A percentile compares a stretch with the other conserved stretches of the same genome.
These are phyloP conservation scores for Gnathonemus echidnorhynchus DNA, from an alignment of 2,113 vertebrate genomes.

Conservation along the genomic window DNA sequence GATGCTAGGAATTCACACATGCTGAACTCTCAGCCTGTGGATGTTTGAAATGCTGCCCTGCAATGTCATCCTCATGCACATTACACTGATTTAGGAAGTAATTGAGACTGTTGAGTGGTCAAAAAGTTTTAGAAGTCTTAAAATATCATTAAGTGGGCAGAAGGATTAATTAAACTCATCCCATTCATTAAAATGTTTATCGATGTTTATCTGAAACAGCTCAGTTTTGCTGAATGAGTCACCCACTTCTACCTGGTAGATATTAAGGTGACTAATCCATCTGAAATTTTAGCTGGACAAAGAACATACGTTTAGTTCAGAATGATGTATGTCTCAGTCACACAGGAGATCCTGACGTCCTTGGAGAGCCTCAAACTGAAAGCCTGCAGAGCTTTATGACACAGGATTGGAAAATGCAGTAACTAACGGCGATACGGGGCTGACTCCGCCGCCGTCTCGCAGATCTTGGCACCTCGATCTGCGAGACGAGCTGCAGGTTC, in stretches of 20 bases:
- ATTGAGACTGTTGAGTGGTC: neutral
- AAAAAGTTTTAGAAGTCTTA: neutral
- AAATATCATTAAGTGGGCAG: neutral
- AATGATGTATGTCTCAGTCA: neutral
- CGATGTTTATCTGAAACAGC: neutral
- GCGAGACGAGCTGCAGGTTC: slow-evolving; percentile 24
- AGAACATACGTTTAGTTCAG: neutral
- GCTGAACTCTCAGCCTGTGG: neutral
- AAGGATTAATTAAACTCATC: neutral
- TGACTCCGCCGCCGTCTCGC: neutral
- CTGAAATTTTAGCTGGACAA: neutral
- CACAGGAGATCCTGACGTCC: neutral
- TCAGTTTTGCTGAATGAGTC: neutral
- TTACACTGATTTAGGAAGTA: neutral
- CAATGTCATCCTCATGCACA: neutral
- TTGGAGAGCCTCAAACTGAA: neutral
- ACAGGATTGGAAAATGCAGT: slow-evolving; percentile 6
- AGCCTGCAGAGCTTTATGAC: neutral
- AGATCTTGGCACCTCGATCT: slow-evolving; percentile 18
- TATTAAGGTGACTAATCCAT: neutral
- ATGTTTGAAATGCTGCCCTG: neutral
- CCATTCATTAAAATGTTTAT: neutral
- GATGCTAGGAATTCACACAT: neutral
- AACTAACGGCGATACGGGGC: neutral
- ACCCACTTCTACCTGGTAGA: neutral